These are phyloP conservation scores for Columba janthina DNA, from an alignment of 2,113 vertebrate genomes.

Conservation along the genomic window DNA sequence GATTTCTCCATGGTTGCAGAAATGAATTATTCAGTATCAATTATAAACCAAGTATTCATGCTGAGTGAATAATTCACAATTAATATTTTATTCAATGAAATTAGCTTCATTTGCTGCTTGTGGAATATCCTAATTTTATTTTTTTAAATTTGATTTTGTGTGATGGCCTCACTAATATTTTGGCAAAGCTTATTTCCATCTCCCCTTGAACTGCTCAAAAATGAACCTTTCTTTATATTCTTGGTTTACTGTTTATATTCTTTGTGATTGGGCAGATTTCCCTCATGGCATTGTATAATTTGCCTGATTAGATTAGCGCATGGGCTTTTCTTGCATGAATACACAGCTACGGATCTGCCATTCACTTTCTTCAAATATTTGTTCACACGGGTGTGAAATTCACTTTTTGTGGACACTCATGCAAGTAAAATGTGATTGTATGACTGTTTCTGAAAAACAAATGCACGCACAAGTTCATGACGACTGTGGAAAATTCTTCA, in stretches of 20 bases:
- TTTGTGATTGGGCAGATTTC: background rate
- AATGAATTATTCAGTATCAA: constrained; percentile 16
- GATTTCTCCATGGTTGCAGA: background rate
- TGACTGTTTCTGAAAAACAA: background rate
- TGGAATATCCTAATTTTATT: background rate
- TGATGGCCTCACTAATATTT: background rate
- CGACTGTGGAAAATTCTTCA: background rate
- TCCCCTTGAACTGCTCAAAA: background rate
- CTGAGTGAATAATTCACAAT: background rate
- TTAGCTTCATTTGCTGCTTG: background rate
- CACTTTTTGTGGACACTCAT: background rate
- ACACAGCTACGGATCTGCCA: background rate
- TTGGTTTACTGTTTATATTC: background rate
- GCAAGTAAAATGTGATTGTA: background rate
- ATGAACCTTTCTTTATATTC: background rate
- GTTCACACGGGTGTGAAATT: background rate
- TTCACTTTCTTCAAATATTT: constrained; percentile 4
- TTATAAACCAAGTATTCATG: constrained; percentile 3
- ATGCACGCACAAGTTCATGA: background rate
- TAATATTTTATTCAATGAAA: background rate
- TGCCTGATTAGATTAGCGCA: background rate
- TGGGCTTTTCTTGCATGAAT: background rate
- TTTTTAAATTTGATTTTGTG: background rate
- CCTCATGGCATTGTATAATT: background rate
- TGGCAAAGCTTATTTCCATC: background rate